Percentiles rank a stretch among this genome's conserved stretches.
These are phyloP conservation scores for Euura saliciscinereae DNA, from an alignment of 1,140 invertebrate genomes.

Conservation along the genomic window DNA sequence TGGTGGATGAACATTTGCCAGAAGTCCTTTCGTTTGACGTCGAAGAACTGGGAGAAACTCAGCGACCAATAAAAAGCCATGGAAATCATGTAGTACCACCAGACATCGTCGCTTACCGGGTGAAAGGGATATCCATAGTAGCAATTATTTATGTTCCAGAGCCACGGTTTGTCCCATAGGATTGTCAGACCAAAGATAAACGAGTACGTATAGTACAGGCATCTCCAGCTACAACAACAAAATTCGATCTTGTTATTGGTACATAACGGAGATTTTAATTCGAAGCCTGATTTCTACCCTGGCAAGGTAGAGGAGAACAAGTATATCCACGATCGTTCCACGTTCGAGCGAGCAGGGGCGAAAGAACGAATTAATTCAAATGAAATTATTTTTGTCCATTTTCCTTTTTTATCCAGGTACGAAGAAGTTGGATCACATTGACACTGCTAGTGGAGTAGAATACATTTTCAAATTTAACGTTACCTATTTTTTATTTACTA, in stretches of 20 bases:
- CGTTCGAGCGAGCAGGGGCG: too few species aligned
- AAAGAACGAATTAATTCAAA: too few species aligned
- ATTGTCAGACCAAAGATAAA: constrained; percentile 84
- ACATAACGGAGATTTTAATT: too few species aligned
- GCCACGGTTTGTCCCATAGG: constrained; percentile 93
- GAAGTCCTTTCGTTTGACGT: constrained; percentile 94
- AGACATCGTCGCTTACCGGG: constrained; percentile 73
- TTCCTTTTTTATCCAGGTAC: too few species aligned
- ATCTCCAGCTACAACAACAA: constrained; percentile 75
- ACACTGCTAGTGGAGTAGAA: too few species aligned
- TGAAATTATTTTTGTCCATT: too few species aligned
- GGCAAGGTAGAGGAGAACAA: too few species aligned
- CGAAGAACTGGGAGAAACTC: constrained; percentile 91
- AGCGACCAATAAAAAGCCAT: constrained; percentile 96
- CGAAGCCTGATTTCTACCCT: neutral
- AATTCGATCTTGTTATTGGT: neutral
- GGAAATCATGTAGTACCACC: constrained; percentile 98
- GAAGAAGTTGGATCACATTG: too few species aligned
- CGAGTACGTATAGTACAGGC: constrained; percentile 83
- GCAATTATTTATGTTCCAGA: constrained; percentile 92
- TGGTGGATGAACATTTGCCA: constrained; percentile 99
- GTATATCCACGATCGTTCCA: too few species aligned
- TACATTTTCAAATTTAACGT: too few species aligned
- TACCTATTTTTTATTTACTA: too few species aligned
- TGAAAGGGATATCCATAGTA: constrained; percentile 81